Percentiles rank a stretch among this genome's conserved stretches.
phyloP scores from a whole-genome alignment of 37 sponge, comb jelly and placozoan species.

The Oopsacas minuta region DNA sequence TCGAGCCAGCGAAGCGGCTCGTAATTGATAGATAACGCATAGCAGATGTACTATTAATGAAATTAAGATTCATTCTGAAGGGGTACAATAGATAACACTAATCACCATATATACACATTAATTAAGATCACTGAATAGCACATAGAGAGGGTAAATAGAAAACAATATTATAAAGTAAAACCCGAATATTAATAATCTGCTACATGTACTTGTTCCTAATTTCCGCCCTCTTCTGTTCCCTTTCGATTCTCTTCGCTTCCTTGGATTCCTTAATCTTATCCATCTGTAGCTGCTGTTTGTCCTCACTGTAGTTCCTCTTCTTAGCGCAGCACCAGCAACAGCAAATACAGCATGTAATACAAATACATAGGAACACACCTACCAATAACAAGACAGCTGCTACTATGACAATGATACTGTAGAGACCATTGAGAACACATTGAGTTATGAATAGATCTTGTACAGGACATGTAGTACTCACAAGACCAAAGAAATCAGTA shows the following conservation, averaged over 20 bases:
- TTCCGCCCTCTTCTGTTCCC: background rate
- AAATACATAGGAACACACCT: background rate
- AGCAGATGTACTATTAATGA: too few relatives aligned
- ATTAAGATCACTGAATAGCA: background rate
- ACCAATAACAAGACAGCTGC: background rate
- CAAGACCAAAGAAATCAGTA: background rate
- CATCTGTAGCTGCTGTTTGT: background rate
- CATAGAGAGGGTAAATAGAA: background rate
- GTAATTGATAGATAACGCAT: too few relatives aligned
- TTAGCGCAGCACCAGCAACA: background rate
- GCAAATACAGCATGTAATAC: background rate
- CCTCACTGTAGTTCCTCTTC: background rate
- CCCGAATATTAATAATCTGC: background rate
- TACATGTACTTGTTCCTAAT: background rate
- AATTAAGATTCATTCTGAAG: too few relatives aligned
- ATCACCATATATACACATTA: background rate
- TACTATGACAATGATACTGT: background rate
- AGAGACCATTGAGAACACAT: slow-evolving; percentile 12
- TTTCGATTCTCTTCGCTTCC: background rate
- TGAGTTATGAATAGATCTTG: background rate
- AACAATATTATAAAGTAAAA: background rate
- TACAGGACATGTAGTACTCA: background rate
- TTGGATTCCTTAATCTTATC: background rate
- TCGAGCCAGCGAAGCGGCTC: too few relatives aligned
- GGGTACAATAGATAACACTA: too few relatives aligned